phyloP scores from a whole-genome alignment of 2,888 invertebrate genomes.

The Drosophila villosipedis region DNA sequence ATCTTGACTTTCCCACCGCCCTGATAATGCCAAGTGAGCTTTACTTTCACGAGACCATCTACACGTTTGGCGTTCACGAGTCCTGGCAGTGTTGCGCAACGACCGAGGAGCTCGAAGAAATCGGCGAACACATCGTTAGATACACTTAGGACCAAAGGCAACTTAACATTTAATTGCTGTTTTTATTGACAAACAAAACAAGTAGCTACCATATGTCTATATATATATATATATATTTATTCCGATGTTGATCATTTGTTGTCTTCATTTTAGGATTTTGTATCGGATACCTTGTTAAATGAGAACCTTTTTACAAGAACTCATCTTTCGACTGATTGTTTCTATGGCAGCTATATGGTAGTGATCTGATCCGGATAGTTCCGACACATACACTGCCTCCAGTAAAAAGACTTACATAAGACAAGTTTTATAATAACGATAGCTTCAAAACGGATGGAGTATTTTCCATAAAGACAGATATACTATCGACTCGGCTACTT shows the following conservation, averaged over 20 bases:
- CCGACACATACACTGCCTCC: neutral
- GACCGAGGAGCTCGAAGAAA: constrained; percentile 42
- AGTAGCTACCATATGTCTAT: neutral
- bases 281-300: neutral
- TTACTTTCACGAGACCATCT: constrained; percentile 87
- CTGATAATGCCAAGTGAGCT: constrained; percentile 90
- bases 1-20: constrained; percentile 91
- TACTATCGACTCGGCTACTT: neutral
- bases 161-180: neutral
- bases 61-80: constrained; percentile 55
- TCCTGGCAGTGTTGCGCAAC: constrained; percentile 61
- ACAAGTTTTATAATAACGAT: neutral
- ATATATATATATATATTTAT: neutral
- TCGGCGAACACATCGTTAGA: constrained; percentile 39
- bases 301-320: neutral
- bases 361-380: neutral
- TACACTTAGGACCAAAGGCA: constrained; percentile 25
- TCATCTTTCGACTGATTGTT: neutral
- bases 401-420: neutral
- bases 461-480: too few relatives aligned
- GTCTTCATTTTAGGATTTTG: neutral
- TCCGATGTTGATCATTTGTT: neutral
- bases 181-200: neutral
- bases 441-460: too few relatives aligned
- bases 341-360: neutral